Evolutionary conservation across 2,113 vertebrate species (phyloP), one percentile per base, ranked within the genome.

Genomic region (Apus apus): DNA sequence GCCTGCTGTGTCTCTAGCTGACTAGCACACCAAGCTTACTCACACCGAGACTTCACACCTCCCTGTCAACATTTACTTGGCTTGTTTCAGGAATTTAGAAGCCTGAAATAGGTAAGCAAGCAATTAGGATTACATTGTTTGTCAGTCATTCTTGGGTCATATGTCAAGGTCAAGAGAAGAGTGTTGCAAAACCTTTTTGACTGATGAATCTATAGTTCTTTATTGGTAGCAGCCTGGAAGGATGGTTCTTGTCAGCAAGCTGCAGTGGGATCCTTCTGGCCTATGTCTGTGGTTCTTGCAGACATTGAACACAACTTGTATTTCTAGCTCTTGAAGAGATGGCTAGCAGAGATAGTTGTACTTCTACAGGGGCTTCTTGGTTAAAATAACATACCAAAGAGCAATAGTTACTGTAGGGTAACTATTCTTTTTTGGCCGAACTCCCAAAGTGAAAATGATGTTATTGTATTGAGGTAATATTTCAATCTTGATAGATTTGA

Each of bases 401-500:
- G 58, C 66, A 62, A 0, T 15, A 56, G 43, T n/a, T 53, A 6
- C 73, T 62, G 13, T 46, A 53, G 38, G 50, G 70, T 43, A 61
- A 22, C 68, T 78, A 9, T 32, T 64, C 91, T 48, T 67, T 71
- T 51, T 76, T 89, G 86, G 50, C 94, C 58, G 54, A 82, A 57
- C 75, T 94, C 78, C 84, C 51, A 50, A 11, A 87, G 60, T 70
- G 71, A 94, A 89, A 91, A 80, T 19, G 36, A 60, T 90, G 74
- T 62, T 94, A n/a, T 82, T 91, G 46, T 87, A 58, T 66, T 84
- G 78, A 91, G 58, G 66, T 90, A 50, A 79, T 94, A 89, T 66
- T 93, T 93, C 82, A 95, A 36, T 58, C 56, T 34, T 64, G 93
- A 82, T 87, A 77, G 93, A 95, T 90, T 81, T 73, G 91, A 90